Percentiles rank a stretch among this genome's conserved stretches.
These are phyloP conservation scores for Myotis myotis DNA, from an alignment of 2,797 vertebrate genomes.

Conservation along the genomic window DNA sequence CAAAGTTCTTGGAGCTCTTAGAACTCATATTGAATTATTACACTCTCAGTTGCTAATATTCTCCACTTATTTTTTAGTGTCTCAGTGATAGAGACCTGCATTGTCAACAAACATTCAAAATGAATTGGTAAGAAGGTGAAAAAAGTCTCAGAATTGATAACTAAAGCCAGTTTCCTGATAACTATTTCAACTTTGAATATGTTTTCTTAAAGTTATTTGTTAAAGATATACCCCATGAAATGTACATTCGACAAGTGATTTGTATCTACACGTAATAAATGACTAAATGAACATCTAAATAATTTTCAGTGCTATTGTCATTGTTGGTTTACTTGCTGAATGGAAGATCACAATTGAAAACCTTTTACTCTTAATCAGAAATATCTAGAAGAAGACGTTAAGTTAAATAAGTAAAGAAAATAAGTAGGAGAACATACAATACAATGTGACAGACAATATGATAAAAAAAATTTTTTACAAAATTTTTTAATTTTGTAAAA, in stretches of 20 bases:
- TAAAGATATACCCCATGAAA: background rate
- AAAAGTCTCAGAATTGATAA: background rate
- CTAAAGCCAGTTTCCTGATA: background rate
- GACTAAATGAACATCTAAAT: background rate
- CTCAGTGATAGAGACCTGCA: background rate
- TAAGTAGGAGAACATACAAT: background rate
- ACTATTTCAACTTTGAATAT: background rate
- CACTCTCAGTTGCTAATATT: background rate
- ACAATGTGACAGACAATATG: background rate
- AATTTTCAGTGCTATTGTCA: background rate
- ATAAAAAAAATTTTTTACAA: too few relatives aligned
- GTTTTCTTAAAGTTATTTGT: background rate
- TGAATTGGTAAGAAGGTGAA: background rate
- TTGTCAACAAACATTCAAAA: background rate
- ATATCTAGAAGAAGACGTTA: background rate
- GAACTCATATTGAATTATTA: background rate
- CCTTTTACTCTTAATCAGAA: background rate
- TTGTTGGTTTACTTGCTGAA: background rate
- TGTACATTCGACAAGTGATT: background rate
- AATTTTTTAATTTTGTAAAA: too few relatives aligned
- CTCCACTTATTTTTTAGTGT: background rate
- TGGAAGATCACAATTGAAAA: background rate
- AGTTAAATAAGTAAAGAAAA: background rate
- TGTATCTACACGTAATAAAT: background rate
- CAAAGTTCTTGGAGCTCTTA: background rate